A percentile compares a stretch with the other conserved stretches of the same genome.
These are phyloP conservation scores for Nephrotoma flavescens DNA, from an alignment of 2,888 invertebrate genomes.

Conservation along the genomic window DNA sequence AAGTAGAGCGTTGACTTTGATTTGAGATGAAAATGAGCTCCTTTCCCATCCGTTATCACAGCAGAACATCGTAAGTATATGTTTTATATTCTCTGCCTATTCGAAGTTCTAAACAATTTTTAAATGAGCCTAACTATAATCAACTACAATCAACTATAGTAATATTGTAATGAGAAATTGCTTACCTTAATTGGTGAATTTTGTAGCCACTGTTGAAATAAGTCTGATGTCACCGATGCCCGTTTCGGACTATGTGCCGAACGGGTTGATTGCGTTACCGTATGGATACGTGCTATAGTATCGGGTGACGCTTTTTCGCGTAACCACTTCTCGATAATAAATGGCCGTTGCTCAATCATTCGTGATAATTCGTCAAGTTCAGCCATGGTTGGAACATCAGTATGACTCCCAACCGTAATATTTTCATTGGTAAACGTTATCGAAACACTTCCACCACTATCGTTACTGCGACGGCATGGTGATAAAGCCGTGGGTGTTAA, in stretches of 20 bases:
- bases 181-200: conserved; percentile 59
- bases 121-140: no score
- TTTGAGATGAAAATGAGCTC: no score
- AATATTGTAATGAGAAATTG: no score
- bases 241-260: conserved; percentile 39
- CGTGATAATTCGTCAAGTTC: conserved; percentile 31
- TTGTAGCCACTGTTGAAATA: conserved; percentile 67
- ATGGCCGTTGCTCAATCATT: conserved; percentile 46
- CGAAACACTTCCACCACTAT: background rate
- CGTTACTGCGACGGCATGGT: background rate
- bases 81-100: no score
- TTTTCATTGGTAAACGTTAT: background rate
- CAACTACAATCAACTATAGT: no score
- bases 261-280: conserved; percentile 37
- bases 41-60: no score
- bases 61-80: no score
- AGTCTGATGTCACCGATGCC: conserved; percentile 66
- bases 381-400: background rate
- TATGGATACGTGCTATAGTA: conserved; percentile 44
- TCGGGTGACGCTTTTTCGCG: conserved; percentile 58
- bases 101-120: no score
- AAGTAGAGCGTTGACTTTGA: no score
- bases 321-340: conserved; percentile 59
- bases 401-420: background rate
- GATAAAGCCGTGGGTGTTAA: background rate